Evolutionary conservation across 2,888 invertebrate species (phyloP), one percentile per base, ranked within the genome.

Genomic region (Ectemnius continuus): DNA sequence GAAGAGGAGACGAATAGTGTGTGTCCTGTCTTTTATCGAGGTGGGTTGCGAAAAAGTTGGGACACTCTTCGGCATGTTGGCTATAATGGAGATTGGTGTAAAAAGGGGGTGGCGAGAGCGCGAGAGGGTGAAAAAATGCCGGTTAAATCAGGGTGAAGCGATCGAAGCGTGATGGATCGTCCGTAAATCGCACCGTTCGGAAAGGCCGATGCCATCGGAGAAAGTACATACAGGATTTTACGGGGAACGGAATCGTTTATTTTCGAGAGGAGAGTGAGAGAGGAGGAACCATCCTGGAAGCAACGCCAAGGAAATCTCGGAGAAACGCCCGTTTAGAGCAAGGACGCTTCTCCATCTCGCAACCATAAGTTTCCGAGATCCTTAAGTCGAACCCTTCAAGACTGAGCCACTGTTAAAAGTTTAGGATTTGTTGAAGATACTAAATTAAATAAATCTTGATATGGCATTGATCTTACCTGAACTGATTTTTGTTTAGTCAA

Each of bases 61-160:
- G 8, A 11, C 36, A 36, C 36, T 36, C 8, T 36, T 11, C 36
- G 8, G 8, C 36, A 11, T 36, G 36, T 36, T 6, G 5, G 36
- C 36, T 11, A 36, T 36, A 36, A 36, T 36, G 8, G 36, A 36
- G 36, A 36, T 36, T 36, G 36, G 36, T 36, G 36, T 36, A 36
- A 36, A 36, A n/a, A n/a, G n/a, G n/a, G n/a, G n/a, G n/a, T n/a
- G n/a, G n/a, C n/a, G n/a, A n/a, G n/a, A n/a, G n/a, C n/a, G n/a
- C n/a, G n/a, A n/a, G n/a, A 23, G 23, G 23, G 23, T 2, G 36
- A 11, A 36, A 36, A 36, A 36, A 36, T 36, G 52, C 52, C 5
- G 52, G 4, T 52, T 52, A 52, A 26, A 26, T 26, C 60, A 28
- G n/a, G 60, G 4, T n/a, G 60, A 28, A 60, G n/a, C 60, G 60